Evolutionary conservation across 2,888 invertebrate species (phyloP).

Genomic region (Altica lythri): DNA sequence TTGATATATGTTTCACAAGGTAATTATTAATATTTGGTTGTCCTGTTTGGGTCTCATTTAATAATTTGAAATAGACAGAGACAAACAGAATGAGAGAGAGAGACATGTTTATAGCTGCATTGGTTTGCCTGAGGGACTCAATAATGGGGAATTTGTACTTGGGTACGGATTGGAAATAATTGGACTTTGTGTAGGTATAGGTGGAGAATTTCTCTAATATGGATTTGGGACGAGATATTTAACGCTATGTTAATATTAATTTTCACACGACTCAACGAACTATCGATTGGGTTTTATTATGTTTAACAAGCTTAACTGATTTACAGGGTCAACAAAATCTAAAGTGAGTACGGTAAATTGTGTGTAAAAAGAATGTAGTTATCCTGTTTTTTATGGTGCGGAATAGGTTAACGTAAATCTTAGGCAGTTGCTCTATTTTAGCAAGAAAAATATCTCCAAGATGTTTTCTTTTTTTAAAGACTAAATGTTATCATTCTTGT

Average conservation of each 20-base stretch:
- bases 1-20: conserved; percentile 15
- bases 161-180: conserved; percentile 16
- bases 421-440: no score
- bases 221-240: conserved; percentile 9
- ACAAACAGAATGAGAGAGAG: no score
- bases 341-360: no score
- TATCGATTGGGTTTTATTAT: conserved; percentile 4
- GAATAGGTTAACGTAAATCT: no score
- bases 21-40: conserved; percentile 19
- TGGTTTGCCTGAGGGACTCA: conserved; percentile 6
- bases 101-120: neutral
- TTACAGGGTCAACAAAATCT: no score
- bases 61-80: neutral
- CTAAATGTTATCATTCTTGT: no score
- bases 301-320: no score
- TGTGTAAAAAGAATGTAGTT: no score
- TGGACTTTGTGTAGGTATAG: conserved; percentile 5
- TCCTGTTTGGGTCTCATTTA: conserved; percentile 1
- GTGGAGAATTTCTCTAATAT: conserved; percentile 1
- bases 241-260: neutral
- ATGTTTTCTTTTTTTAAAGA: no score
- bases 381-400: no score
- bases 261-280: neutral
- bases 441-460: no score
- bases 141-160: conserved; percentile 17